These are phyloP conservation scores for Troides oblongomaculatus DNA, from an alignment of 2,888 invertebrate species.

Conservation along the genomic window DNA sequence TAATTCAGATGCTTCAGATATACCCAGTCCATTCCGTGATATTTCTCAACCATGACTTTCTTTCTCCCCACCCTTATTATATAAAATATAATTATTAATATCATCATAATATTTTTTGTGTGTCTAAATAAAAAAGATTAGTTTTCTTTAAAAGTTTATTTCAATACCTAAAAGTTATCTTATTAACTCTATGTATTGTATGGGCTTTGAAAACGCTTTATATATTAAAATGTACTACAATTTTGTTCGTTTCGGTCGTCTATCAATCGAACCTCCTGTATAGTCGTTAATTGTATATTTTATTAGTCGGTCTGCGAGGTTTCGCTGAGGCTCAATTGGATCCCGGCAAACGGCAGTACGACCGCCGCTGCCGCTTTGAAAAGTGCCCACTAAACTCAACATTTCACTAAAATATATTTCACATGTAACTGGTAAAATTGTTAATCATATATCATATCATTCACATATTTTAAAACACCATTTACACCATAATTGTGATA, in stretches of 20 bases:
- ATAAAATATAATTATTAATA: no score
- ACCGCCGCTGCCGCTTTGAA: conserved; percentile 42
- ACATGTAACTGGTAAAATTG: background rate
- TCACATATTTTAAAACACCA: background rate
- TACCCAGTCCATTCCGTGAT: no score
- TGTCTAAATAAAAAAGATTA: no score
- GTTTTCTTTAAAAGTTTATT: background rate
- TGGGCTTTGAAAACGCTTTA: background rate
- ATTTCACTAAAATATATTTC: background rate
- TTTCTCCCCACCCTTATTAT: no score
- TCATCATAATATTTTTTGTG: no score
- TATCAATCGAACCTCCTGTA: conserved; percentile 37
- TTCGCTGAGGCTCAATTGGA: conserved; percentile 44
- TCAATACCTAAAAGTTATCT: background rate
- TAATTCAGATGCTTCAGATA: no score
- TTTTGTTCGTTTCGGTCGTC: conserved; percentile 23
- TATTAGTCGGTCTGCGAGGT: conserved; percentile 49
- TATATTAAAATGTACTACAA: background rate
- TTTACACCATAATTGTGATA: background rate
- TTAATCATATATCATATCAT: no score
- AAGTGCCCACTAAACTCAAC: conserved; percentile 30
- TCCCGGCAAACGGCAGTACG: conserved; percentile 47
- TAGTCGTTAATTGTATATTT: conserved; percentile 50
- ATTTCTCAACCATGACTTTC: no score
- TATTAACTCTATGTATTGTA: background rate